Conservation (phyloP, 2,797 vertebrate genomes). For the Bucorvus abyssinicus region DNA sequence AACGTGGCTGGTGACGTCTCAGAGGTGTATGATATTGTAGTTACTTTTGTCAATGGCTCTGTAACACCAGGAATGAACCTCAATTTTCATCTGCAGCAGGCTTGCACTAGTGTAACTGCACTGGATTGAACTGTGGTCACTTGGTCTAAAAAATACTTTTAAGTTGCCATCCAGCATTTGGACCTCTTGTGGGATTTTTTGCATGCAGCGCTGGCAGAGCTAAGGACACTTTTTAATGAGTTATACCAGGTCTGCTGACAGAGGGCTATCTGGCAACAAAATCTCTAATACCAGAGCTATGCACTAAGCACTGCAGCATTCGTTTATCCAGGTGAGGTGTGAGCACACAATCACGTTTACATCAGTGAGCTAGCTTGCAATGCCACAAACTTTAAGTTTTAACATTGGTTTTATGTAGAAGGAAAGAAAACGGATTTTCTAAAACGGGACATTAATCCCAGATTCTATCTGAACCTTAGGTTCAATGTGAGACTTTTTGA, state of each 20-base stretch:
- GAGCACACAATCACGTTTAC: neutral
- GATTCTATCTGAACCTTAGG: neutral
- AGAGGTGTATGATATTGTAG: neutral
- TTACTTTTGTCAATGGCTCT: neutral
- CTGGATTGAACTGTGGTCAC: neutral
- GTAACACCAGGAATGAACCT: neutral
- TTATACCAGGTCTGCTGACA: neutral
- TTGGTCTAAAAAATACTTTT: neutral
- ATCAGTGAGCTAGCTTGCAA: neutral
- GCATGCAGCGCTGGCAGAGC: neutral
- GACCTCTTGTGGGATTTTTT: neutral
- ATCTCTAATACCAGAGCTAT: neutral
- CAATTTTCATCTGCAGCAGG: neutral
- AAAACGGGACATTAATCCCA: neutral
- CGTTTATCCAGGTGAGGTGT: neutral
- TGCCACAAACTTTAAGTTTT: neutral
- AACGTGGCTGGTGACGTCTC: neutral
- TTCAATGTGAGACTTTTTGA: constrained; percentile 2
- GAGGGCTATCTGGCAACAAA: neutral
- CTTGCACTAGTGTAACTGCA: neutral
- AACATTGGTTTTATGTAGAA: neutral
- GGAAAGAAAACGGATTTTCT: neutral
- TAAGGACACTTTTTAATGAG: neutral
- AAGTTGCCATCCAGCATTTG: neutral
- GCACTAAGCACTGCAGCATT: neutral